Evolutionary conservation across 2,113 vertebrate species (phyloP).

Genomic region (Martes martes): DNA sequence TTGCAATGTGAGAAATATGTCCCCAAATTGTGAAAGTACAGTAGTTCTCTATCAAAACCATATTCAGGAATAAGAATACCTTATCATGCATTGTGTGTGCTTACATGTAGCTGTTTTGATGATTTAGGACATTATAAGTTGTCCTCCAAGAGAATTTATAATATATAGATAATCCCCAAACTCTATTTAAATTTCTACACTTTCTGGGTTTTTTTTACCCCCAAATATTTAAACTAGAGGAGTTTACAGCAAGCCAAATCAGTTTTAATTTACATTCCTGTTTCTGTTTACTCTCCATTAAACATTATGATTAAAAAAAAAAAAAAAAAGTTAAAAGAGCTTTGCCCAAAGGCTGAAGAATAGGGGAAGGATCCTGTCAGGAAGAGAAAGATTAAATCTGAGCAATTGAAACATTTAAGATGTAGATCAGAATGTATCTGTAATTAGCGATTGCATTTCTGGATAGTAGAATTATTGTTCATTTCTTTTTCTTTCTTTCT

Average conservation of each 20-base stretch:
- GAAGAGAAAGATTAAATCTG: not conserved
- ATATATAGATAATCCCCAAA: slow-evolving; percentile 4
- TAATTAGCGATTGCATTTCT: not conserved
- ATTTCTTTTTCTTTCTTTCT: not conserved
- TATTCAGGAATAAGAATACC: slow-evolving; percentile 19
- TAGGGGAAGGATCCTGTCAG: not conserved
- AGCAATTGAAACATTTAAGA: not conserved
- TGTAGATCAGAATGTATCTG: not conserved
- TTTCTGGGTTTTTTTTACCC: slow-evolving; percentile 7
- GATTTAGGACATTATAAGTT: not conserved
- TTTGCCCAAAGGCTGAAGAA: not conserved
- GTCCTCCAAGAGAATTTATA: slow-evolving; percentile 18
- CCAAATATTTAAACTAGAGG: slow-evolving; percentile 46
- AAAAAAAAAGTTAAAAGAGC: not conserved
- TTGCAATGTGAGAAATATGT: slow-evolving; percentile 11
- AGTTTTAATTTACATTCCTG: slow-evolving; percentile 47
- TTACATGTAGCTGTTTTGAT: not conserved
- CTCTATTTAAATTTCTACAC: slow-evolving; percentile 23
- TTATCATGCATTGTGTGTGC: not conserved
- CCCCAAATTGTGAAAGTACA: not conserved
- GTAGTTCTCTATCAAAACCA: not conserved
- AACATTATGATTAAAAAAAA: not conserved
- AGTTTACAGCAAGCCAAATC: slow-evolving; percentile 50
- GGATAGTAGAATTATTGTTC: slow-evolving; percentile 18
- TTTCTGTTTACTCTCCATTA: slow-evolving; percentile 38